phyloP scores from a whole-genome alignment of 2,113 vertebrate genomes.

The Cichladusa arquata region DNA sequence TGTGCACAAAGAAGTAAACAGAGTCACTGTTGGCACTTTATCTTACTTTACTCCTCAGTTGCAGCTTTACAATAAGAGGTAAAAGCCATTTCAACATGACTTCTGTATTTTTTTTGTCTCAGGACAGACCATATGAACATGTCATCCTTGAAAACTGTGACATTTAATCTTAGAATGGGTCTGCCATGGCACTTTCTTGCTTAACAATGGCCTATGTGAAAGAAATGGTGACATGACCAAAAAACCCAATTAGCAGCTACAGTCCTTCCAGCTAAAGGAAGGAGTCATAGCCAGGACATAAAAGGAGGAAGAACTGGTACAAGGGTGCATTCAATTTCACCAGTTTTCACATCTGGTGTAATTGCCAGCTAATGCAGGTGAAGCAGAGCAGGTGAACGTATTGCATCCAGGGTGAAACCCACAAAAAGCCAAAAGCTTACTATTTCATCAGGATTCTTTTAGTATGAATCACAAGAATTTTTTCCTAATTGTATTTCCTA shows the following conservation, averaged over 20 bases:
- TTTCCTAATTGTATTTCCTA: not conserved
- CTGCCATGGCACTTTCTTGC: not conserved
- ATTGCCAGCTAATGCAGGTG: not conserved
- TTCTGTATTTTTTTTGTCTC: not conserved
- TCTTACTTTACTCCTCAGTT: not conserved
- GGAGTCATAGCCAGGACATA: not conserved
- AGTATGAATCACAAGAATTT: not conserved
- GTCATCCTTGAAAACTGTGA: not conserved
- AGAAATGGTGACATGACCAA: not conserved
- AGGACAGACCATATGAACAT: not conserved
- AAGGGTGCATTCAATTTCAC: not conserved
- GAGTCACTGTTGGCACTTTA: not conserved
- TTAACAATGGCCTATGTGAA: not conserved
- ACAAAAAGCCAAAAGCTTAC: not conserved
- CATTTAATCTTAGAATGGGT: not conserved
- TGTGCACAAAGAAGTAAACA: not conserved
- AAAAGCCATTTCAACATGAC: not conserved
- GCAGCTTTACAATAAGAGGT: not conserved
- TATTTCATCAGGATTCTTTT: not conserved
- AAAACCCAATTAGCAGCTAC: not conserved
- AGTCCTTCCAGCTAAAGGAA: not conserved
- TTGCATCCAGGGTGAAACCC: not conserved
- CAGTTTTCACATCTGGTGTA: not conserved
- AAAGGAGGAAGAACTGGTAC: not conserved
- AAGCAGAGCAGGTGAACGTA: not conserved